These are phyloP conservation scores for Sternotherus odoratus DNA, from an alignment of 2,797 vertebrate species.

Conservation along the genomic window DNA sequence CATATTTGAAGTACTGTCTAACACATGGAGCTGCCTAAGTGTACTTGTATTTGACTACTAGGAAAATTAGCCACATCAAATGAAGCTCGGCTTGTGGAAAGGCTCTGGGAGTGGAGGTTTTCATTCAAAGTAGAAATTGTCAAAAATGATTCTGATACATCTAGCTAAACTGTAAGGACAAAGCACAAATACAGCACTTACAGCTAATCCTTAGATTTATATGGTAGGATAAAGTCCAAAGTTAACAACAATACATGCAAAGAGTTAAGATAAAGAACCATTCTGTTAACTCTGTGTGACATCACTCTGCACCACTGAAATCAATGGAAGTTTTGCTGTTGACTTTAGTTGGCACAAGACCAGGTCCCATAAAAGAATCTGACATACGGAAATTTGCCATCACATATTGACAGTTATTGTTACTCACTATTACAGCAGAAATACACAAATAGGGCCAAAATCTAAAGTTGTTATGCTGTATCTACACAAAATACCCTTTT, in stretches of 20 bases:
- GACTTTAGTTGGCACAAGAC: not conserved
- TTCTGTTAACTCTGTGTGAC: not conserved
- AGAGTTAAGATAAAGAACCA: not conserved
- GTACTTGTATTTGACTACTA: not conserved
- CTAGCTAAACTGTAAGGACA: not conserved
- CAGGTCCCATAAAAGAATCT: not conserved
- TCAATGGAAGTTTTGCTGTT: not conserved
- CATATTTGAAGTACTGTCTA: not conserved
- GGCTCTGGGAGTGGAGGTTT: not conserved
- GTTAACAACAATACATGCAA: not conserved
- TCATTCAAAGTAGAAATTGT: not conserved
- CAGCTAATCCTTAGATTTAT: not conserved
- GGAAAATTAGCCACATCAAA: not conserved
- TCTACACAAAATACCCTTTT: not conserved
- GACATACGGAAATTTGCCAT: not conserved
- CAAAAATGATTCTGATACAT: not conserved
- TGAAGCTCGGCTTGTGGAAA: not conserved
- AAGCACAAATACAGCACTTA: not conserved
- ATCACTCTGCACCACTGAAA: not conserved
- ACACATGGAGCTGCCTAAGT: not conserved
- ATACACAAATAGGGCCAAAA: not conserved
- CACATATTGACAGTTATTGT: not conserved
- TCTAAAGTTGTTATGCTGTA: not conserved
- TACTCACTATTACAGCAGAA: not conserved
- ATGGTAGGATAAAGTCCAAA: not conserved